phyloP scores from a whole-genome alignment of 2,113 vertebrate genomes.

The Bufo gargarizans region DNA sequence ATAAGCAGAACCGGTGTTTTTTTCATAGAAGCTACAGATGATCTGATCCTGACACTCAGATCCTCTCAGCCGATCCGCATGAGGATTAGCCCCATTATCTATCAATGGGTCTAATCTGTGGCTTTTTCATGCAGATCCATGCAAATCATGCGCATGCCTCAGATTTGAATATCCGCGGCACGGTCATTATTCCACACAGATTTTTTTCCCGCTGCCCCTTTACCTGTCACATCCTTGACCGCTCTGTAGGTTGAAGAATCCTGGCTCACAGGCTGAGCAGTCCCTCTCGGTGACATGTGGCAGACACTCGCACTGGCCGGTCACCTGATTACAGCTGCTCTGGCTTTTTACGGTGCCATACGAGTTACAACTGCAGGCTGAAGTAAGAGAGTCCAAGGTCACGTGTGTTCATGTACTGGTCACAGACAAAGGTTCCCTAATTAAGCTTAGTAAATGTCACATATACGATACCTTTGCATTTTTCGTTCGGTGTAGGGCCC shows the following conservation, averaged over 20 bases:
- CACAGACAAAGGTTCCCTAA: too few species aligned
- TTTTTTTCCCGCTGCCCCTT: slow-evolving; percentile 12
- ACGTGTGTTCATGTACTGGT: not conserved
- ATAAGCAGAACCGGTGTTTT: too few species aligned
- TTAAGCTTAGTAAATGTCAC: not conserved
- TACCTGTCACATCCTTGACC: slow-evolving; percentile 88
- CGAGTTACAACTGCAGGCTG: slow-evolving; percentile 87
- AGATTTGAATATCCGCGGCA: too few species aligned
- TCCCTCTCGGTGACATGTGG: slow-evolving; percentile 83
- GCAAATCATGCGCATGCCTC: too few species aligned
- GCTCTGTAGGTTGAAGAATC: slow-evolving; percentile 91
- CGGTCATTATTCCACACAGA: too few species aligned
- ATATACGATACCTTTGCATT: slow-evolving; percentile 80
- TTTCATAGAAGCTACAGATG: too few species aligned
- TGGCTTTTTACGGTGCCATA: slow-evolving; percentile 78
- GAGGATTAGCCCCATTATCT: too few species aligned
- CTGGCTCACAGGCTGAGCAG: slow-evolving; percentile 86
- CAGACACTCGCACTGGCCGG: slow-evolving; percentile 89
- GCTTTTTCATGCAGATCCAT: too few species aligned
- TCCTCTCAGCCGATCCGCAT: too few species aligned
- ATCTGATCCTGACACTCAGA: too few species aligned
- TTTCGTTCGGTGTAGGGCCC: slow-evolving; percentile 74
- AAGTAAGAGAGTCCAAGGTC: not conserved
- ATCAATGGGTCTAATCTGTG: too few species aligned
- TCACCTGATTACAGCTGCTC: slow-evolving; percentile 82